Base-by-base conservation (phyloP, 2,888 invertebrate species). In the Papilio gigon region DNA sequence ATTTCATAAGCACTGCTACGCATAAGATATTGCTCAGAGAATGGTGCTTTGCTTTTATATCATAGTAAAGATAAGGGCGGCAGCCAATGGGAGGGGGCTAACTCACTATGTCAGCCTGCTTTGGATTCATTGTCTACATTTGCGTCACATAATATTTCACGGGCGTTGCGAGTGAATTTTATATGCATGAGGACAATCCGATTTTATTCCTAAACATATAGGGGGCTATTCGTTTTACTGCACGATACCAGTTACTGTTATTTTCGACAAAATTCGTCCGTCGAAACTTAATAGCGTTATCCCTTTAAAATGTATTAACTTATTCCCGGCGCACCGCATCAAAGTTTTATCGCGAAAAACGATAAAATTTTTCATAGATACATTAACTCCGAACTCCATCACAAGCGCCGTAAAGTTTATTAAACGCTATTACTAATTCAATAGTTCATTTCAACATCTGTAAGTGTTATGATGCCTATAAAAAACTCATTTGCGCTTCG, bases 1-100 rank as follows among this genome's bases (percentile, higher is more conserved):
- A 90, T 90, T 90, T 91, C 89, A 90, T 88, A 88, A 88, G 87
- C 86, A 88, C 86, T 86, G 87, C 82, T 86, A 86, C 85, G 83
- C 85, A 86, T 86, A 87, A 84, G 81, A 88, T 90, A 90, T 90
- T 85, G 84, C 86, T 80, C 77, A 74, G 80, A 83, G 84, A 84
- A 81, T 84, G 85, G 84, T 83, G 81, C 85, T 87, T 87, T 85
- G 84, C 78, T 81, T 88, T 88, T 89, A 88, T 87, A 85, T 80
- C 84, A 82, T 83, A 87, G 88, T 85, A 85, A 86, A 89, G 87
- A 90, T 89, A 89, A 89, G 85, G 84, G 82, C 83, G 78, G 76
- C 74, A 72, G 76, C 78, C 80, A 84, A 88, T 87, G 80, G 75
- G 75, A 77, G 84, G 85, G 85, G 83, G 85, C 47, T 64, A 82